Evolutionary conservation across 2,797 vertebrate species (phyloP).

Genomic region (Masticophis lateralis): DNA sequence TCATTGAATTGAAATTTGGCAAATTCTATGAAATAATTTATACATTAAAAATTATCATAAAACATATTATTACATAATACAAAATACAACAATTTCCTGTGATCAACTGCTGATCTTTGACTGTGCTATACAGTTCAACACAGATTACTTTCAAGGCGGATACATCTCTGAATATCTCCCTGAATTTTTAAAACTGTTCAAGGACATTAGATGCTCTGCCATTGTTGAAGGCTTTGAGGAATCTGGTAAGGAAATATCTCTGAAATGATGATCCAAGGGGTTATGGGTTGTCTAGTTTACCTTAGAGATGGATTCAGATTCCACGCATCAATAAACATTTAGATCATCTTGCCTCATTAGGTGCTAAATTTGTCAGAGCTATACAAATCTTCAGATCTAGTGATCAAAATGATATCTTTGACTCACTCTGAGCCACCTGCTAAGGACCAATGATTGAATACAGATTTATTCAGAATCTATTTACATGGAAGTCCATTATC

Average conservation of each 20-base stretch:
- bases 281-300: neutral
- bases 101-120: neutral
- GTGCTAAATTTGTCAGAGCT: neutral
- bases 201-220: neutral
- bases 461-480: neutral
- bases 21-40: neutral
- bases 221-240: neutral
- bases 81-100: neutral
- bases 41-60: neutral
- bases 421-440: neutral
- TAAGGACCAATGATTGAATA: neutral
- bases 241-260: neutral
- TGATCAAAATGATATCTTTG: neutral
- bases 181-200: neutral
- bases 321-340: neutral
- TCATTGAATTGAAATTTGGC: neutral
- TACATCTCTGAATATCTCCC: neutral
- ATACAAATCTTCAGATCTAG: neutral
- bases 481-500: neutral
- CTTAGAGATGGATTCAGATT: neutral
- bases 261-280: neutral
- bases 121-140: neutral
- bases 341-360: neutral
- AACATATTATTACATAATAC: neutral
- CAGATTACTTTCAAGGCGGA: neutral